phyloP scores from a whole-genome alignment of 2,888 invertebrate species.

The Allolobophora icterica region DNA sequence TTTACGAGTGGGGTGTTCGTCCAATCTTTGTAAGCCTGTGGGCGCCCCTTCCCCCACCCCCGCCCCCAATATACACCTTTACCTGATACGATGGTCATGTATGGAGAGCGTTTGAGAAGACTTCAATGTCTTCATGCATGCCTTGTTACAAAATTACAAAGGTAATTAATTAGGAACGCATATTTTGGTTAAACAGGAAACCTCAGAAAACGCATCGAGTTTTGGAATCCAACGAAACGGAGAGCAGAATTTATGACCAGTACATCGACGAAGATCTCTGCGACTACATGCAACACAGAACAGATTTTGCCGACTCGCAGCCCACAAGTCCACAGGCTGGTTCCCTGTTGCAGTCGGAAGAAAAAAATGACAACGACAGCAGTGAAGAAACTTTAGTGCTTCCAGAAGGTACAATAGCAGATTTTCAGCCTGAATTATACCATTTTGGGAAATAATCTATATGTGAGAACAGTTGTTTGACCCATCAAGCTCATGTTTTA shows the following conservation, averaged over 20 bases:
- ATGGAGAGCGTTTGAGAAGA: no score
- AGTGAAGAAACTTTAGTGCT: not conserved
- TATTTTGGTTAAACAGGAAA: constrained; percentile 30
- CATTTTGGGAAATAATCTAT: not conserved
- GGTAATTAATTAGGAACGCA: not conserved
- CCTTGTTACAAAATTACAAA: no score
- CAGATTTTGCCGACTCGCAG: not conserved
- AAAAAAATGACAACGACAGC: not conserved
- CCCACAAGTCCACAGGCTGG: not conserved
- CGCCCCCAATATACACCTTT: no score
- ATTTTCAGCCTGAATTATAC: not conserved
- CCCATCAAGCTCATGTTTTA: not conserved
- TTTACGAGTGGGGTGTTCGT: no score
- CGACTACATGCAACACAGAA: not conserved
- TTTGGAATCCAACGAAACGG: constrained; percentile 31
- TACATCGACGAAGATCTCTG: constrained; percentile 22
- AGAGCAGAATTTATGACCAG: not conserved
- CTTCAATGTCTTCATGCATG: no score
- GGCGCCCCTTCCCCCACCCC: no score
- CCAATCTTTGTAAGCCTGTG: no score
- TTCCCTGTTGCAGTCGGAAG: not conserved
- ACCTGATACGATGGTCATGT: no score
- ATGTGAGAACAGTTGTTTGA: not conserved
- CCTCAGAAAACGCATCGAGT: constrained; percentile 38
- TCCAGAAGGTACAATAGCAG: not conserved